Evolutionary conservation across 2,888 invertebrate species (phyloP), one percentile per base, ranked within the genome.

Genomic region (Mesorhabditis spiculigera): DNA sequence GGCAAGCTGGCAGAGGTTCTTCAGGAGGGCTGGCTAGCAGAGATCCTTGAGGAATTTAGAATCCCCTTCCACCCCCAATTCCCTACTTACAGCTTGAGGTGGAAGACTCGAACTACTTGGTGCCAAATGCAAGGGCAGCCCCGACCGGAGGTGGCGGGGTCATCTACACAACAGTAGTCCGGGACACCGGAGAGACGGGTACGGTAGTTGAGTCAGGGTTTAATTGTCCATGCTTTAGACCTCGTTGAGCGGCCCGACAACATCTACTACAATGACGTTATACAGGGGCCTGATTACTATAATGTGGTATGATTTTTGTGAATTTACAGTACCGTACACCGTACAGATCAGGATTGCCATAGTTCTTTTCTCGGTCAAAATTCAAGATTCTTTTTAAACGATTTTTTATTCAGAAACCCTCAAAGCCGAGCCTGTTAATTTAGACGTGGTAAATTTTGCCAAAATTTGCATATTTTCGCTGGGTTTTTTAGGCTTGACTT

Each of bases 51-150:
- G n/a, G 58, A 10, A 50, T 50, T 50, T 50, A 50, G 28, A 3
- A 28, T 28, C 58, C 58, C n/a, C 8, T 10, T 50, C n/a, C 58
- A 50, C n/a, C 8, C n/a, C 58, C n/a, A 50, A 28, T 28, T 28
- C 28, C 28, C 28, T 28, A 28, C 44, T 70, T 70, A 4, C 45
- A 67, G 10, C 43, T 73, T n/a, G 68, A 50, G 3, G 28, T 69
- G 61, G 71, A 71, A 5, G 71, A 71, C 42, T 64, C 45, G 16
- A 68, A 65, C 13, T 78, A 78, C 45, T 64, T 78, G 58, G 73
- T 77, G 13, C 78, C 78, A 3, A 73, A 75, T 45, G 68, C 75
- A 10, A 67, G 63, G 42, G 28, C 28, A 28, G 10, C n/a, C 58
- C 58, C 58, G 10, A 13, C 58, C n/a, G 10, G 10, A 50, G 58